A percentile compares a stretch with the other conserved stretches of the same genome.
Conservation (phyloP, 2,113 vertebrate species). For the Psophia crepitans region DNA sequence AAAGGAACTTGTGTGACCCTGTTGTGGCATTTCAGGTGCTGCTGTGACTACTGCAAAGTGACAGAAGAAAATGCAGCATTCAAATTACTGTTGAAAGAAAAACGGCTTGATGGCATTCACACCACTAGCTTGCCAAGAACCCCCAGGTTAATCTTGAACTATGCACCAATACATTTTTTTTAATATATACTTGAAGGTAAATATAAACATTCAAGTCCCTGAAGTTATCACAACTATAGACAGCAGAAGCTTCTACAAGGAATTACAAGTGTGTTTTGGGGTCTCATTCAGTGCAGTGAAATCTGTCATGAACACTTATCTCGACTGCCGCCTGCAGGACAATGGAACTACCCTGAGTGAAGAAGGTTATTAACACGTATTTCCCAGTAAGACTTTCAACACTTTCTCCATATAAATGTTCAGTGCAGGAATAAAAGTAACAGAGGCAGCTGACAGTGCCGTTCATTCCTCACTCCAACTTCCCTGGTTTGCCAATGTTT, state of each 20-base stretch:
- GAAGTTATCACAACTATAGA: not conserved
- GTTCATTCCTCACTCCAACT: not conserved
- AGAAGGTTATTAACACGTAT: not conserved
- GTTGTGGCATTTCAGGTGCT: not conserved
- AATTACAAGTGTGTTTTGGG: accelerated
- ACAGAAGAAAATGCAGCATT: not conserved
- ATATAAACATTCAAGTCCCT: not conserved
- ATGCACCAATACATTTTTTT: not conserved
- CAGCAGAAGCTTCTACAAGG: not conserved
- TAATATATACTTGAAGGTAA: not conserved
- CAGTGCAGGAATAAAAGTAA: not conserved
- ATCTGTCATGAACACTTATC: not conserved
- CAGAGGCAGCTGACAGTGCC: not conserved
- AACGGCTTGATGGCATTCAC: not conserved
- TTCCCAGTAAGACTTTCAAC: not conserved
- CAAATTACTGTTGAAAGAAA: not conserved
- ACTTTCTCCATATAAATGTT: not conserved
- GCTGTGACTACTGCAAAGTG: not conserved
- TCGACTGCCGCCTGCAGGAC: not conserved
- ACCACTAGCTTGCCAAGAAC: not conserved
- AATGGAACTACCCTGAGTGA: not conserved
- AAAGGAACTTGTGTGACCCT: not conserved
- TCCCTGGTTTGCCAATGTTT: not conserved
- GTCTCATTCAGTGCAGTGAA: not conserved
- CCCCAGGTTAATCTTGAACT: not conserved